Evolutionary conservation across 2,113 vertebrate species (phyloP), one percentile per base, ranked within the genome.

Genomic region (Otis tarda): DNA sequence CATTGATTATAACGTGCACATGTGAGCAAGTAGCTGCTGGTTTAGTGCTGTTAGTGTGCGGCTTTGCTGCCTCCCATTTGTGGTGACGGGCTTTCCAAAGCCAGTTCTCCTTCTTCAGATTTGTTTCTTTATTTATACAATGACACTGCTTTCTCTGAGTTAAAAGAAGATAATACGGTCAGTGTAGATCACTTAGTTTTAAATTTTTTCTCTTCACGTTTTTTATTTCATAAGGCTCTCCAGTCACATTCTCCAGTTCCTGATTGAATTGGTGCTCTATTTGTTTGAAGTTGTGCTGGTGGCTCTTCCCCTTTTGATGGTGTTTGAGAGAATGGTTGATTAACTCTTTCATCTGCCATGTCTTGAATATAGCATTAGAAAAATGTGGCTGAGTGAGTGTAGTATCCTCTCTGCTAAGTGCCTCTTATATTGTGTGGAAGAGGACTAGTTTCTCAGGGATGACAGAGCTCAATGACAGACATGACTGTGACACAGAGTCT

Each of bases 31-130:
- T n/a, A 77, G 41, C 65, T 71, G 7, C 31, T 41, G 65, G 23
- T 55, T 1, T 41, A 76, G 30, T 41, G 55, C 75, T 85, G 3
- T n/a, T 69, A 35, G 15, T 1, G 0, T 14, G 45, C 37, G 23
- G 45, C 41, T 67, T 78, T 1, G 1, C 7, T 22, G 14, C 1
- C 1, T 27, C 25, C 30, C 21, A 2, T 27, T 25, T 35, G 61
- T 49, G 76, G 21, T 53, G 23, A 33, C 30, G 74, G 69, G 17
- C 70, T 80, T 56, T 53, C 31, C 76, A 61, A 57, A 90, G 45
- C 64, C 2, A 0, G 4, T n/a, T 89, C 18, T 15, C 4, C 20
- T 57, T 47, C 10, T 33, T 70, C 7, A 27, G 68, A 57, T 70
- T 39, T 13, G 33, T 61, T 60, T 52, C 33, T 52, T 33, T 35